A percentile compares a stretch with the other conserved stretches of the same genome.
Conservation (phyloP, 2,797 vertebrate species). For the Syndactyla subalaris region DNA sequence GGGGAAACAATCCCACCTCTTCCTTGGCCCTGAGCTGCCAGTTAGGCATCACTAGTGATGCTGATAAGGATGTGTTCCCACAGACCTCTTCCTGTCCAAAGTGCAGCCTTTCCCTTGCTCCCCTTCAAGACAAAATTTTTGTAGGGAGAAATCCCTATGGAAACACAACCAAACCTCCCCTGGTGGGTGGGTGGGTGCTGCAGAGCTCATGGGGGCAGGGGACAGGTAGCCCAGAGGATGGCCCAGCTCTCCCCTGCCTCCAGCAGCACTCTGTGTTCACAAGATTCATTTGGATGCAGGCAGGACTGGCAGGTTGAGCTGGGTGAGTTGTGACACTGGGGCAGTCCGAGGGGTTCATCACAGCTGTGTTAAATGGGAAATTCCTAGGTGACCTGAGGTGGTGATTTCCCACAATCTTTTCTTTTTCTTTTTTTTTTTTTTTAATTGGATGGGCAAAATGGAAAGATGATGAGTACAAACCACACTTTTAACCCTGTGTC, state of each 20-base stretch:
- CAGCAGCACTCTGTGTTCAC: rapidly evolving
- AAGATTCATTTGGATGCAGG: neutral
- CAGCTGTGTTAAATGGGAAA: neutral
- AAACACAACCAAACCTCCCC: neutral
- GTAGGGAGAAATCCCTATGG: neutral
- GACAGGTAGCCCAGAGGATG: neutral
- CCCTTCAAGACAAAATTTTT: neutral
- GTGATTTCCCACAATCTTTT: neutral
- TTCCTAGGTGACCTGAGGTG: rapidly evolving
- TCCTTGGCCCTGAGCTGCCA: neutral
- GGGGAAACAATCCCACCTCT: rapidly evolving
- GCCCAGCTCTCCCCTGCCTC: neutral
- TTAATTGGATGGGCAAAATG: neutral
- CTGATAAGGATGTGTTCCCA: neutral
- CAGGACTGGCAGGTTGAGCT: neutral
- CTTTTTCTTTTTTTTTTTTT: neutral
- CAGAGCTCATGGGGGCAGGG: neutral
- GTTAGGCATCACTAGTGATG: rapidly evolving
- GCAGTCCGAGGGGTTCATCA: neutral
- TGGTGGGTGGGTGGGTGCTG: neutral
- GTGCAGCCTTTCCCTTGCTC: rapidly evolving
- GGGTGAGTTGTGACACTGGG: neutral
- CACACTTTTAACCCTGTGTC: neutral
- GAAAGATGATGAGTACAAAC: neutral
- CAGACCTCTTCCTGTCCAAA: neutral